Conservation (phyloP, 2,797 vertebrate genomes). For the Amblyopsis hoosieri region DNA sequence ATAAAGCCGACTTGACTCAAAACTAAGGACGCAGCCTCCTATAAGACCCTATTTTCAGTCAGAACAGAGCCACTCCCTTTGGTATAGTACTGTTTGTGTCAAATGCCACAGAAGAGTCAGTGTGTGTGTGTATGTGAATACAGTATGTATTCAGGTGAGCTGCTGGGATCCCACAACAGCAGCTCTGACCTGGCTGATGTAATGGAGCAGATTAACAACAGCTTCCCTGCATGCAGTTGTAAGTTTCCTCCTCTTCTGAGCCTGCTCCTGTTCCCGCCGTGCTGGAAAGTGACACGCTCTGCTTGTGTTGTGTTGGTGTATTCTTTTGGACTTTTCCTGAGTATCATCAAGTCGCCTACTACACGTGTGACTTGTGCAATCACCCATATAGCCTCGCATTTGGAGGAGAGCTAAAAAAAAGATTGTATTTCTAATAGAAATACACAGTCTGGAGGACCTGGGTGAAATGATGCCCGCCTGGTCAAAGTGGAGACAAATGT, state of each 20-base stretch:
- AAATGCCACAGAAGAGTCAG: conserved; percentile 26
- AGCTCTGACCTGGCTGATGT: conserved; percentile 92
- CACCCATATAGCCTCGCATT: background rate
- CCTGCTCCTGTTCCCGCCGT: conserved; percentile 13
- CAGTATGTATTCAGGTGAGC: conserved; percentile 80
- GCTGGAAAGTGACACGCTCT: conserved; percentile 10
- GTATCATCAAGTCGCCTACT: background rate
- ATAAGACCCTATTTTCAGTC: too few relatives aligned
- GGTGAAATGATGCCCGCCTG: too few relatives aligned
- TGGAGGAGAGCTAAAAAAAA: background rate
- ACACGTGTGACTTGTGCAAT: conserved; percentile 6
- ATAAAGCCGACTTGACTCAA: too few relatives aligned
- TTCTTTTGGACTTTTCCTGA: background rate
- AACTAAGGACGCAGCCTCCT: background rate
- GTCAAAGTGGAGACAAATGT: too few relatives aligned
- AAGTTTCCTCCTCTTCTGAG: conserved; percentile 72
- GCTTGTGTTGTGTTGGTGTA: background rate
- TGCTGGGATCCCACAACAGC: conserved; percentile 86
- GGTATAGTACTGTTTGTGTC: background rate
- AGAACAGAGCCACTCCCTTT: too few relatives aligned
- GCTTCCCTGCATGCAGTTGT: conserved; percentile 92
- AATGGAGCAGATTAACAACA: conserved; percentile 97
- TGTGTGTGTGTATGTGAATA: conserved; percentile 42
- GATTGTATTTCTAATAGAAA: background rate
- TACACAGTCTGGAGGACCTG: background rate